Percentiles rank a stretch among this genome's conserved stretches.
Conservation (phyloP, 2,113 vertebrate species). For the Trogon surrucura region DNA sequence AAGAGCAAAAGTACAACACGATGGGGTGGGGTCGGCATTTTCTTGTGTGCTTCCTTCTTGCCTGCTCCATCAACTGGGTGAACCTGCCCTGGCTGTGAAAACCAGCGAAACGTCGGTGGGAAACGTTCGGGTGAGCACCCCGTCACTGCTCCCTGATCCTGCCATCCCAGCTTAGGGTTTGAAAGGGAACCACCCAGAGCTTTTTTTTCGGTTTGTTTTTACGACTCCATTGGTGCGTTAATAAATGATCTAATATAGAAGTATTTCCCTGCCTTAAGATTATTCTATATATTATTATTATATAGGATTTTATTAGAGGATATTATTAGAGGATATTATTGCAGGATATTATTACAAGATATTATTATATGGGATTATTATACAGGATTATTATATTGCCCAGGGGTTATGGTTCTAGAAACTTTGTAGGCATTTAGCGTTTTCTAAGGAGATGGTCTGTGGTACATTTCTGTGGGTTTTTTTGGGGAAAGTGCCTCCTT, state of each 20-base stretch:
- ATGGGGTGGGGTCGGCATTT: neutral
- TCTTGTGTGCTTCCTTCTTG: neutral
- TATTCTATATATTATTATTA: neutral
- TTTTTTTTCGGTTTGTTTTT: neutral
- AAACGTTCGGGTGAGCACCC: neutral
- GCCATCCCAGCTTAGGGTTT: neutral
- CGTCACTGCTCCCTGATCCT: neutral
- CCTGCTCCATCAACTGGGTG: neutral
- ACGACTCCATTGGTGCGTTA: neutral
- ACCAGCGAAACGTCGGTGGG: accelerated
- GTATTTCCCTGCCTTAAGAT: neutral
- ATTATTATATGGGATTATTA: no score
- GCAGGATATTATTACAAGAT: no score
- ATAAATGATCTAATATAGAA: neutral
- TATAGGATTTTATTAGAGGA: no score
- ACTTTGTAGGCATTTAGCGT: neutral
- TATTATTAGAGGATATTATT: no score
- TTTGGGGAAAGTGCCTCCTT: neutral
- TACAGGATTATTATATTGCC: neutral
- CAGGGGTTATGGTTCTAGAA: neutral
- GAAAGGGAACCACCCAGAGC: neutral
- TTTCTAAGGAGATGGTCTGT: neutral
- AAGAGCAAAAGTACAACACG: neutral
- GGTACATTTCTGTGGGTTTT: neutral
- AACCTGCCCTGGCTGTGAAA: neutral